These are phyloP conservation scores for Thysanoteuthis rhombus DNA, from an alignment of 2,888 invertebrate genomes.

Conservation along the genomic window DNA sequence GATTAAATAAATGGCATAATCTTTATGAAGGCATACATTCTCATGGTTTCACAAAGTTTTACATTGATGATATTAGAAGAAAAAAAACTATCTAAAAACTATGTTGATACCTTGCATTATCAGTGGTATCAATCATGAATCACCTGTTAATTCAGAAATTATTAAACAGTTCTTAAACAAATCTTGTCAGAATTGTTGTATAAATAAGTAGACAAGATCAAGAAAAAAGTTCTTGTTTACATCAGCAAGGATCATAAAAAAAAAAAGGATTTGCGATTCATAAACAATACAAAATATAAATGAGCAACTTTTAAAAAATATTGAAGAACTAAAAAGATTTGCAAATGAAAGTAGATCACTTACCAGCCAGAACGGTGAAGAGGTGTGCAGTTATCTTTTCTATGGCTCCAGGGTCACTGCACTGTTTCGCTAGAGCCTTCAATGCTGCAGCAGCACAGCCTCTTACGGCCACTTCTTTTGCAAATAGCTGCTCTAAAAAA, in stretches of 20 bases:
- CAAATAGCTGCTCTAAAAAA: conserved; percentile 79
- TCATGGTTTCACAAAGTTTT: no score
- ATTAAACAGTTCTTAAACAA: no score
- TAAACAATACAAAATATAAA: not conserved
- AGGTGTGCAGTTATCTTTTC: conserved; percentile 75
- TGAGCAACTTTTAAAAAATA: not conserved
- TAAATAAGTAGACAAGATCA: not conserved
- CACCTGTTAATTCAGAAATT: no score
- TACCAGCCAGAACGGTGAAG: conserved; percentile 83
- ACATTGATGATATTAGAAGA: no score
- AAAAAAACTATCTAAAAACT: no score
- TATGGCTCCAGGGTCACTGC: conserved; percentile 76
- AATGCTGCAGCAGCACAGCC: conserved; percentile 80
- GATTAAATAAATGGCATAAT: no score
- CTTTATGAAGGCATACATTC: no score
- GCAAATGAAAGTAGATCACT: not conserved
- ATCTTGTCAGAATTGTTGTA: no score
- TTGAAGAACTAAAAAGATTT: not conserved
- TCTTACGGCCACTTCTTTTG: conserved; percentile 83
- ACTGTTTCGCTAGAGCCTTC: conserved; percentile 78
- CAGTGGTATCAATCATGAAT: no score
- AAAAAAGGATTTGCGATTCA: not conserved
- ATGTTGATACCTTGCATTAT: no score
- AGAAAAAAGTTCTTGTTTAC: not conserved
- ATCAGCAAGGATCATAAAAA: not conserved